Evolutionary conservation across 2,888 invertebrate genomes (phyloP), one percentile per base, ranked within the genome.

Genomic region (Nemotelus pantherinus): DNA sequence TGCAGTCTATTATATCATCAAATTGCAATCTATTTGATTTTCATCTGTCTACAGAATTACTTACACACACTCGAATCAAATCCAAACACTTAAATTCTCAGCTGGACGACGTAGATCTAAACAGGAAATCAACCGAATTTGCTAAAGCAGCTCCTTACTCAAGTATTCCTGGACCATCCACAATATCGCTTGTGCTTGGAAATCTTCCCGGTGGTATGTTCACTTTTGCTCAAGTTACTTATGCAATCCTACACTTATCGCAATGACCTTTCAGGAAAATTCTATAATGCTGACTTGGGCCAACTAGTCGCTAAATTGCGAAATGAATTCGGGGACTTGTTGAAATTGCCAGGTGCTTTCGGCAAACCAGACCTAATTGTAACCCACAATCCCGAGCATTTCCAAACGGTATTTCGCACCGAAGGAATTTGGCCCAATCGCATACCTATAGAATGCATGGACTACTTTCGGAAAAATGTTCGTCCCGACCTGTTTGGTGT

Each of bases 301-400:
- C 6, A 85, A 53, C 82, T 86, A 77, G 82, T 83, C 77, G 78
- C 79, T 10, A 79, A 82, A 3, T 77, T 84, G 79, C 81, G 84
- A 3, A 76, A 83, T 3, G 81, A 82, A 76, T 86, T 87, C 80
- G 90, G 89, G 2, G 82, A 88, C 72, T 85, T 89, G 3, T 86
- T 86, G 10, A 84, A 84, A 7, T 72, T 90, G 4, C 86, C 85
- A 25, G 88, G 88, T 2, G 77, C 88, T 55, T 81, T 85, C 78
- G 85, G 85, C 6, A 83, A 83, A 70, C 71, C 79, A 0, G 83
- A 86, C 80, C 81, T 88, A 1, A 85, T 90, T 0, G 84, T 88
- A n/a, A 83, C 88, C n/a, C 90, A 89, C 80, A 87, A 89, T 82
- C 89, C 90, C 0, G 86, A 87, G 9, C 89, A 90, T 81, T 86